Percentiles rank a stretch among this genome's conserved stretches.
These are phyloP conservation scores for Aleiodes leptofemur DNA, from an alignment of 2,888 invertebrate species.

Conservation along the genomic window DNA sequence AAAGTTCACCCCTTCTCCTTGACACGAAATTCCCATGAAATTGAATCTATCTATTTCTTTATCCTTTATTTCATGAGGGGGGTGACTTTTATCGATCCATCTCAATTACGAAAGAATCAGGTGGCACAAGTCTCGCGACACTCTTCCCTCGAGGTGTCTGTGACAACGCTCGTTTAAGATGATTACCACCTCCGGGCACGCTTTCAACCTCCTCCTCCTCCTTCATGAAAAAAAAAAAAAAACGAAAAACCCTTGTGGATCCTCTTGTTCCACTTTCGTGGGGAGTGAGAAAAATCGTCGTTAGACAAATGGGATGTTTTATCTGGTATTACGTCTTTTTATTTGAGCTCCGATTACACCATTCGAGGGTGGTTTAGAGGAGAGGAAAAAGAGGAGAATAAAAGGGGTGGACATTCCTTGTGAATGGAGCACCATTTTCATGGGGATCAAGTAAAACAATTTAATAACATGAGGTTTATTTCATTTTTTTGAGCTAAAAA, in stretches of 20 bases:
- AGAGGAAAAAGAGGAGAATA: neutral
- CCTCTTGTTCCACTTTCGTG: slow-evolving; percentile 32
- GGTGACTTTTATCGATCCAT: slow-evolving; percentile 62
- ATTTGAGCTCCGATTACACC: slow-evolving; percentile 71
- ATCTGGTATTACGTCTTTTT: slow-evolving; percentile 73
- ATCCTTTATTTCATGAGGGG: slow-evolving; percentile 42
- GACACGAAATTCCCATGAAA: slow-evolving; percentile 3
- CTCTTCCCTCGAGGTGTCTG: slow-evolving; percentile 52
- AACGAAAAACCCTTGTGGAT: slow-evolving; percentile 40
- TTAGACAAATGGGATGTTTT: slow-evolving; percentile 75
- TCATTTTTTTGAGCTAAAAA: slow-evolving; percentile 32
- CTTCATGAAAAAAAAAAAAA: slow-evolving; percentile 4
- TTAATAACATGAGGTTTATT: slow-evolving; percentile 39
- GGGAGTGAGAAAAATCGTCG: slow-evolving; percentile 69
- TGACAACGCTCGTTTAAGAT: slow-evolving; percentile 69
- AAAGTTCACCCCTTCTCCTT: too few relatives aligned
- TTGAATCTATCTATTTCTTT: slow-evolving; percentile 28
- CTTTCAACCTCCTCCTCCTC: slow-evolving; percentile 31
- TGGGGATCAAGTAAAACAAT: slow-evolving; percentile 24
- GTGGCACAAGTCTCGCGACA: slow-evolving; percentile 60
- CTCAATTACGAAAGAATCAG: slow-evolving; percentile 71
- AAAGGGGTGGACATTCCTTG: slow-evolving; percentile 7
- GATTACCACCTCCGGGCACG: slow-evolving; percentile 68
- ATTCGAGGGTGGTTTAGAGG: slow-evolving; percentile 50
- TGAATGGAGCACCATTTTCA: slow-evolving; percentile 20